Base-by-base conservation (phyloP, 2,888 invertebrate genomes). In the Maniola hyperantus region DNA sequence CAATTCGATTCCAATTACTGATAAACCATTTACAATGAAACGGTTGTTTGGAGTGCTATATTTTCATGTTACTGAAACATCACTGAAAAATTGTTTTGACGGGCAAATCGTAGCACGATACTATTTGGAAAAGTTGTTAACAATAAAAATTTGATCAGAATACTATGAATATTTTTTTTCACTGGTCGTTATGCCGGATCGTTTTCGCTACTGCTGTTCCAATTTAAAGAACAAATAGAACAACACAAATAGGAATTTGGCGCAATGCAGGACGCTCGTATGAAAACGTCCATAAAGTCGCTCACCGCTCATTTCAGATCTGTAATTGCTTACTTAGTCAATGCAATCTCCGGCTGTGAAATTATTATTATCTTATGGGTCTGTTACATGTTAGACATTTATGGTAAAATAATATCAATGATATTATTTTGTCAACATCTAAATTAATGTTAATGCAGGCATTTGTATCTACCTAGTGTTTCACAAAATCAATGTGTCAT, bases 201-300 rank as follows among this genome's bases (percentile, higher is more conserved):
- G 65, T 61, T 53, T 51, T 66, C 64, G 54, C 58, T 63, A 50
- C 64, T 65, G 71, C 66, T 66, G 66, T 82, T 83, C 76, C 82
- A 84, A 85, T 84, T 84, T 84, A 82, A 84, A 83, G 80, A 81
- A 83, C 83, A 86, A 87, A 85, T 83, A 83, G 76, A 83, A 83
- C 79, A 79, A 83, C 84, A 84, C 81, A 80, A 80, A 85, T 82
- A 80, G 78, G 80, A 84, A 83, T 87, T 87, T 91, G 89, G 87
- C 89, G 91, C 91, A 90, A 87, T 91, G 91, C 91, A 91, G 90
- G 86, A 86, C 82, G 83, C 77, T 79, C 80, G 80, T 81, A 79
- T 85, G 78, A 79, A 82, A 84, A 81, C 81, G 78, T 84, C 79
- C 84, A 85, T 83, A 78, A 78, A 82, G 79, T 82, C 81, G 82